Evolutionary conservation across 2,888 invertebrate genomes (phyloP), one percentile per base, ranked within the genome.

Genomic region (Tiliacea citrago): DNA sequence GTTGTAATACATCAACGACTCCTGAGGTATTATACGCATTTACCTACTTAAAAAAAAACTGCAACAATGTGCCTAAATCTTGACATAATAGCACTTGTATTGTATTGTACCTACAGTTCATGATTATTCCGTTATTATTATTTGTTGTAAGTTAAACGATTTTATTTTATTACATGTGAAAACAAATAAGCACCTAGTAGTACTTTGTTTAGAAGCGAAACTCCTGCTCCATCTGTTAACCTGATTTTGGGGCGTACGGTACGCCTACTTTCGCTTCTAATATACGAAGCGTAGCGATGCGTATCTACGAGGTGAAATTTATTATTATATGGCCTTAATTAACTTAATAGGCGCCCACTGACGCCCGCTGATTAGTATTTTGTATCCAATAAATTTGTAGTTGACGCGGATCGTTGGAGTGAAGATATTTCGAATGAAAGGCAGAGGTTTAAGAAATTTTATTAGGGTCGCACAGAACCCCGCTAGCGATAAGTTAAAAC

Each of bases 1-100:
- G 77, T 85, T 61, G 24, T 58, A 10, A 71, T 55, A 12, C 89
- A 89, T 77, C 87, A 89, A 58, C 78, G 75, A 65, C 69, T 89
- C 24, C 35, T 89, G 5, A 85, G 83, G 89, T 86, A 81, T 63
- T 45, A 24, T 39, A 7, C 39, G 5, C 39, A 39, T 29, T 29
- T 29, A 29, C 29, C 3, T 29, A n/a, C n/a, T 29, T 29, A 29
- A 29, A 29, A 29, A 29, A 29, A 29, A 29, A 29, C 29, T 29
- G 29, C 29, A 29, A 29, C 29, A 29, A 29, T 3, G 29, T 29
- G 29, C 29, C 29, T 29, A 29, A 29, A 29, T 29, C 29, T 29
- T 29, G 29, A 29, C 29, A 29, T 29, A 29, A 29, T 29, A 29
- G 1, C 29, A 29, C 3, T 29, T 29, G 29, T 29, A 29, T 29